Conservation (phyloP, 2,113 vertebrate genomes). For the Callionymus lyra region DNA sequence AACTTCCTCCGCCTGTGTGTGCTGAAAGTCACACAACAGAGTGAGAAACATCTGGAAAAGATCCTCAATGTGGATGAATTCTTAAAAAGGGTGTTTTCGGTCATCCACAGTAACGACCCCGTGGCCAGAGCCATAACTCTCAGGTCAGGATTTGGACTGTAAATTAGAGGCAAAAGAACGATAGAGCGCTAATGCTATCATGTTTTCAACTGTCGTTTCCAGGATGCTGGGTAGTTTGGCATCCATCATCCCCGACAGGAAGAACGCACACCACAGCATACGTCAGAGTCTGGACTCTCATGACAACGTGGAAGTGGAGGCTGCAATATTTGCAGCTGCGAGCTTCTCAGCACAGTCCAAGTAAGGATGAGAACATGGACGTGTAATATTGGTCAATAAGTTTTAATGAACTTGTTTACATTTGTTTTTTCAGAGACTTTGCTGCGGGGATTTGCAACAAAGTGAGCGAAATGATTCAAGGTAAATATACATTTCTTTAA, state of each 20-base stretch:
- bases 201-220: neutral
- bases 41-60: constrained; percentile 97
- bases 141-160: constrained; percentile 60
- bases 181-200: neutral
- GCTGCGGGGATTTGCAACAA: constrained; percentile 98
- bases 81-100: constrained; percentile 94
- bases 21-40: constrained; percentile 95
- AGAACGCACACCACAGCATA: constrained; percentile 96
- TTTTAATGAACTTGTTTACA: neutral
- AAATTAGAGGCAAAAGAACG: neutral
- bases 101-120: constrained; percentile 96
- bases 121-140: constrained; percentile 95
- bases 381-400: neutral
- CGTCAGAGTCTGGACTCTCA: constrained; percentile 97
- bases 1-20: constrained; percentile 94
- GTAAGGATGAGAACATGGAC: constrained; percentile 56
- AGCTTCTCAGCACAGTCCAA: constrained; percentile 97
- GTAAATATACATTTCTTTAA: constrained; percentile 57
- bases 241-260: constrained; percentile 94
- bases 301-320: constrained; percentile 95
- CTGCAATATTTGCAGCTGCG: constrained; percentile 94
- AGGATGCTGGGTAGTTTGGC: constrained; percentile 97
- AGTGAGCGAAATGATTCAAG: constrained; percentile 99
- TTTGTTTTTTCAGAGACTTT: constrained; percentile 79
- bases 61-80: constrained; percentile 98